A percentile compares a stretch with the other conserved stretches of the same genome.
Evolutionary conservation across 2,888 invertebrate genomes (phyloP).

Genomic region (Pyrrhosoma nymphula): DNA sequence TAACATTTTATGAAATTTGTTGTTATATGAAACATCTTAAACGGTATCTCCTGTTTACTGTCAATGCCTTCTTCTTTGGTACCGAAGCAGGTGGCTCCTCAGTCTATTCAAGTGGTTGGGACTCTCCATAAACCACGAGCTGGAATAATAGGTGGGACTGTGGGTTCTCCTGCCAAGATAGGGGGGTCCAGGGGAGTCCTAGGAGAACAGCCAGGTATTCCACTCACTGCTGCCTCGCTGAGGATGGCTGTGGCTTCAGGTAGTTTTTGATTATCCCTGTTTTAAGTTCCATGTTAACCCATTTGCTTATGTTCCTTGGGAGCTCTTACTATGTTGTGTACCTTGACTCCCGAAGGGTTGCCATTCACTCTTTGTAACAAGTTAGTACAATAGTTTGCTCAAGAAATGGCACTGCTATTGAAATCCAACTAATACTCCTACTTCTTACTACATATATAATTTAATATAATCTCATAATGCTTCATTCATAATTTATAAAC

Average conservation of each 20-base stretch:
- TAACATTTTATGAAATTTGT: background rate
- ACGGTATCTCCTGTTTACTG: background rate
- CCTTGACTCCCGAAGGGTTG: too few relatives aligned
- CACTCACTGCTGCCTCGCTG: slow-evolving; percentile 57
- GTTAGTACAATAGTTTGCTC: too few relatives aligned
- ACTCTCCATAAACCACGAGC: slow-evolving; percentile 59
- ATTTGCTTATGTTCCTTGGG: too few relatives aligned
- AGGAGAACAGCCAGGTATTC: slow-evolving; percentile 43
- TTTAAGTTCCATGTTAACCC: too few relatives aligned
- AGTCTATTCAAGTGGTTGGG: slow-evolving; percentile 52
- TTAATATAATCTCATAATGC: too few relatives aligned
- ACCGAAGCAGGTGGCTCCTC: slow-evolving; percentile 36
- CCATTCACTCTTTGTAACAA: too few relatives aligned
- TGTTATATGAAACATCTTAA: background rate
- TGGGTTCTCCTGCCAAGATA: slow-evolving; percentile 55
- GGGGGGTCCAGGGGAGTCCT: slow-evolving; percentile 44
- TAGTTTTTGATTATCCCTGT: background rate
- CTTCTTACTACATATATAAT: too few relatives aligned
- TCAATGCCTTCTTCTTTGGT: background rate
- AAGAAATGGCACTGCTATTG: too few relatives aligned
- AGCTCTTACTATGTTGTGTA: too few relatives aligned
- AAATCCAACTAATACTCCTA: too few relatives aligned
- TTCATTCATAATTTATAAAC: too few relatives aligned
- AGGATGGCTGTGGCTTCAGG: slow-evolving; percentile 62
- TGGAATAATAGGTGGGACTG: slow-evolving; percentile 56